phyloP scores from a whole-genome alignment of 1,140 invertebrate genomes.

The Carcinoscorpius rotundicauda region DNA sequence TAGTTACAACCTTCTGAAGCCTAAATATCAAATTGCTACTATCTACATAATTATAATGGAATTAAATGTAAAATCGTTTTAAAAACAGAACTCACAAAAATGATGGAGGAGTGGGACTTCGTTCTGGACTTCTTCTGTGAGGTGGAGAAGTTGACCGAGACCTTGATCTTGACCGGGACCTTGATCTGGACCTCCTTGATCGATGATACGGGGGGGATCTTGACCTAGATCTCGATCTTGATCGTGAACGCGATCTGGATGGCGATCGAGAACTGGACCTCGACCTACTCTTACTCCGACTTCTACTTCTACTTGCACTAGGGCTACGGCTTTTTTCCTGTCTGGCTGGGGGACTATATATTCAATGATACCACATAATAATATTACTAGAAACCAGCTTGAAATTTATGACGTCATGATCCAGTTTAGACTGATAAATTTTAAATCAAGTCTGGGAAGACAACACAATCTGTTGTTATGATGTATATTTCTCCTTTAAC shows the following conservation, averaged over 20 bases:
- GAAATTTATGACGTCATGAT: too few species aligned
- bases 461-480: too few species aligned
- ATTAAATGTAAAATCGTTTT: not conserved
- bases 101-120: constrained; percentile 65
- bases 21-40: too few species aligned
- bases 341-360: too few species aligned
- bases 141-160: constrained; percentile 25
- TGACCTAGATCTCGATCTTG: constrained; percentile 29
- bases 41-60: too few species aligned
- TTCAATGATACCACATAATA: too few species aligned
- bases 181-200: constrained; percentile 1
- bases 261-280: constrained; percentile 33
- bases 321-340: not conserved
- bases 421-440: too few species aligned
- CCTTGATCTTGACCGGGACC: constrained; percentile 16
- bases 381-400: too few species aligned
- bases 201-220: constrained; percentile 13
- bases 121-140: constrained; percentile 34
- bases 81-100: constrained; percentile 49
- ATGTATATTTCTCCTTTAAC: too few species aligned
- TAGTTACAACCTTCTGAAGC: too few species aligned
- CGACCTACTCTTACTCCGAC: constrained; percentile 25
- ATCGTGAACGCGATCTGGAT: constrained; percentile 30
- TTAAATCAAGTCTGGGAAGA: too few species aligned
- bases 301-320: constrained; percentile 1